Evolutionary conservation across 2,888 invertebrate species (phyloP).

Genomic region (Heteromurus nitidus): DNA sequence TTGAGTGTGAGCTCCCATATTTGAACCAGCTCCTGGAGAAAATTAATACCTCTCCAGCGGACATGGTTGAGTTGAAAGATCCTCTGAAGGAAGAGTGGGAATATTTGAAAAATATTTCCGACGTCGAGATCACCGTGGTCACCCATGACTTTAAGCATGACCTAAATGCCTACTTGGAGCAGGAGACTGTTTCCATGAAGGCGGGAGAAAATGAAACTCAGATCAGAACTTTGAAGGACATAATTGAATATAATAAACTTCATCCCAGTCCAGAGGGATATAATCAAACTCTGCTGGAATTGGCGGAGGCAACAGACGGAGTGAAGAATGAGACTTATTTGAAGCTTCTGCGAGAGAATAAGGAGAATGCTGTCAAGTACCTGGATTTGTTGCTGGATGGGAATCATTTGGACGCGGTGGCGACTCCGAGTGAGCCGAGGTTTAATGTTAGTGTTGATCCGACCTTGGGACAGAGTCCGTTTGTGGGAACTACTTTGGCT

Average conservation of each 20-base stretch:
- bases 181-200: not conserved
- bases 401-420: conserved; percentile 36
- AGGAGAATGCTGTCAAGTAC: conserved; percentile 5
- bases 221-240: conserved; percentile 38
- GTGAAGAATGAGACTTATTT: conserved; percentile 37
- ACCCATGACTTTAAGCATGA: conserved; percentile 55
- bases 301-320: conserved; percentile 49
- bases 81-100: conserved; percentile 16
- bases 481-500: conserved; percentile 8
- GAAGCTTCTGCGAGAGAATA: conserved; percentile 2
- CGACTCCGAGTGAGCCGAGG: conserved; percentile 20
- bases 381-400: conserved; percentile 12
- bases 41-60: not conserved
- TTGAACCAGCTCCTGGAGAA: not conserved
- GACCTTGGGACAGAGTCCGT: not conserved
- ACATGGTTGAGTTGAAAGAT: conserved; percentile 32
- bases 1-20: conserved; percentile 11
- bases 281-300: conserved; percentile 31
- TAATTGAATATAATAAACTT: conserved; percentile 50
- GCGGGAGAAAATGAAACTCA: not conserved
- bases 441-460: not conserved
- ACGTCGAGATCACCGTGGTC: conserved; percentile 27
- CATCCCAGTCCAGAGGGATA: conserved; percentile 51
- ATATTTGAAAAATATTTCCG: not conserved
- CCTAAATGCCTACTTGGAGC: conserved; percentile 54